phyloP scores from a whole-genome alignment of 2,888 invertebrate genomes.

The Celastrina argiolus region DNA sequence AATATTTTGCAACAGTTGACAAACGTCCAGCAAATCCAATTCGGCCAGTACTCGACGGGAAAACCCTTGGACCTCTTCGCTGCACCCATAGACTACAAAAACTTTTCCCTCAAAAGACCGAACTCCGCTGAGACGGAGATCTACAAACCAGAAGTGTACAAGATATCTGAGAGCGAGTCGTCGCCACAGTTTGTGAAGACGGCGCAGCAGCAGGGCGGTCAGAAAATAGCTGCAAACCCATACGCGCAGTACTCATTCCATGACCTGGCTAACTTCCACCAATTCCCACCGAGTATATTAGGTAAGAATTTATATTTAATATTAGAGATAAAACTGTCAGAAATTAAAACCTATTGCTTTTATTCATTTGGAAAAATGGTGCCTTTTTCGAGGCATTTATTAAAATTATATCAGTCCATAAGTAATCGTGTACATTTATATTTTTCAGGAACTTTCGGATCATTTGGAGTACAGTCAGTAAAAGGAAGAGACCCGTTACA shows the following conservation, averaged over 20 bases:
- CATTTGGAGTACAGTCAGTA: constrained; percentile 76
- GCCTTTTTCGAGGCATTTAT: too few species aligned
- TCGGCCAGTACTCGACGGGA: constrained; percentile 54
- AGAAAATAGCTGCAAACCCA: constrained; percentile 46
- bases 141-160: constrained; percentile 64
- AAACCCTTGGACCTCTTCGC: constrained; percentile 57
- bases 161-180: constrained; percentile 59
- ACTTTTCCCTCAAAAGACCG: constrained; percentile 47
- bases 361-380: too few species aligned
- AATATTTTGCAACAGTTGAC: constrained; percentile 60
- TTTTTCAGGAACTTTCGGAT: constrained; percentile 76
- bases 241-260: constrained; percentile 60
- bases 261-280: constrained; percentile 41
- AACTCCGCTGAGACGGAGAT: constrained; percentile 50
- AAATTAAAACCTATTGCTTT: too few species aligned
- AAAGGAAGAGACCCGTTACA: constrained; percentile 71
- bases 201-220: constrained; percentile 58
- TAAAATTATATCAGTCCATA: too few species aligned
- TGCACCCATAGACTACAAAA: constrained; percentile 60
- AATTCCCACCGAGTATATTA: constrained; percentile 62
- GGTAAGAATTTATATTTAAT: constrained; percentile 42
- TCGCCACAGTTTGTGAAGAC: constrained; percentile 64
- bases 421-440: background rate
- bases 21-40: constrained; percentile 62
- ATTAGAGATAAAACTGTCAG: too few species aligned